phyloP scores from a whole-genome alignment of 2,113 vertebrate species.

The Urocitellus parryii region DNA sequence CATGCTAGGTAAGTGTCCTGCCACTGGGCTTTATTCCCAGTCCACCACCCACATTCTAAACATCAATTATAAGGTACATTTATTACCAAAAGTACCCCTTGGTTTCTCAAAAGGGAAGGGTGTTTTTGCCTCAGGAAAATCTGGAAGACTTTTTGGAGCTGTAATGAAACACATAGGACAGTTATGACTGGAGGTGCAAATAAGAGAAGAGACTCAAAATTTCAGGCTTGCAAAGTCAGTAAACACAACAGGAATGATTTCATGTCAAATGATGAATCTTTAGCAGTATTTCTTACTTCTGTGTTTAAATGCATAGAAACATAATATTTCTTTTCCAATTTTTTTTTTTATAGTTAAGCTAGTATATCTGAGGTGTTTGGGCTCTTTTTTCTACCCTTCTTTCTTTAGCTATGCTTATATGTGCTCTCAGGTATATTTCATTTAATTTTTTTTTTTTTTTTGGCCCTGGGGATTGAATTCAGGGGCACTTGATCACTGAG shows the following conservation, averaged over 20 bases:
- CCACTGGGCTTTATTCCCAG: neutral
- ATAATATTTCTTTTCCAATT: neutral
- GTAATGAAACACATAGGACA: slow-evolving; percentile 70
- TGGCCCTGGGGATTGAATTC: no score
- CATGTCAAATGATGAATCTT: neutral
- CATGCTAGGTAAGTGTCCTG: neutral
- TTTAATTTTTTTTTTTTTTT: slow-evolving; percentile 3
- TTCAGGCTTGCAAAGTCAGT: slow-evolving; percentile 7
- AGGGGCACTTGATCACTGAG: no score
- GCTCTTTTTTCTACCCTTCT: neutral
- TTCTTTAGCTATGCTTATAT: neutral
- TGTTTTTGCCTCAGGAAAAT: slow-evolving; percentile 80
- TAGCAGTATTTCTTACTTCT: neutral
- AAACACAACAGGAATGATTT: slow-evolving; percentile 13
- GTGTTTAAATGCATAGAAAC: neutral
- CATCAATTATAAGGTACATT: neutral
- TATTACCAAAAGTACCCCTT: slow-evolving; percentile 75
- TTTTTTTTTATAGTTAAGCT: neutral
- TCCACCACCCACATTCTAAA: neutral
- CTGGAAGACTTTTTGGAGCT: slow-evolving; percentile 79
- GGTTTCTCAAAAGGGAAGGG: slow-evolving; percentile 69
- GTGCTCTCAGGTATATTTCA: neutral
- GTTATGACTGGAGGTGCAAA: slow-evolving; percentile 1
- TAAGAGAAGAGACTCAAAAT: slow-evolving; percentile 38
- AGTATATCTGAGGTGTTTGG: neutral